A percentile compares a stretch with the other conserved stretches of the same genome.
These are phyloP conservation scores for Todiramphus chloris DNA, from an alignment of 2,113 vertebrate genomes.

Conservation along the genomic window DNA sequence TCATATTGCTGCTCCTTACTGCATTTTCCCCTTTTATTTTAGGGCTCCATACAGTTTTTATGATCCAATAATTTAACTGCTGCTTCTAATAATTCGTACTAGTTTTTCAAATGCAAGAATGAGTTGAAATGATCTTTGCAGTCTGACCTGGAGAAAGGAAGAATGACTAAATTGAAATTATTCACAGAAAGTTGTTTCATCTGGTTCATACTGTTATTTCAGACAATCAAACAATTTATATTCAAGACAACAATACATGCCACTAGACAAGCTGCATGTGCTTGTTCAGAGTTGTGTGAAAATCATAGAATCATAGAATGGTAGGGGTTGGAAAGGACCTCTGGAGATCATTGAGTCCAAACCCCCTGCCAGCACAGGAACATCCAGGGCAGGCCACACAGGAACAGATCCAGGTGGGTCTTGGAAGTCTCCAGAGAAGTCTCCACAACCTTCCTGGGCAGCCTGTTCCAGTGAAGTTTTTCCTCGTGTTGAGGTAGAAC, in stretches of 20 bases:
- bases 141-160: neutral
- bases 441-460: too few species aligned
- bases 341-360: too few species aligned
- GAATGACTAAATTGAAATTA: neutral
- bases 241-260: neutral
- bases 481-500: too few species aligned
- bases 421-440: too few species aligned
- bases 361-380: too few species aligned
- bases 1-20: neutral
- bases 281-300: neutral
- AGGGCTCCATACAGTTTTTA: neutral
- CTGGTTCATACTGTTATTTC: neutral
- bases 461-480: too few species aligned
- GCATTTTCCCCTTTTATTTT: neutral
- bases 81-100: accelerated
- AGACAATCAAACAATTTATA: neutral
- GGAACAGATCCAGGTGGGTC: too few species aligned
- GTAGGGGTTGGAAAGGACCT: too few species aligned
- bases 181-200: neutral
- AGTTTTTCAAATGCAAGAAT: neutral
- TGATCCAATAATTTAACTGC: neutral
- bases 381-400: too few species aligned
- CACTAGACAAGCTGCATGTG: neutral
- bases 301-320: neutral
- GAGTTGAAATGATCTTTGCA: neutral